Base-by-base conservation (phyloP, 2,797 vertebrate genomes). In the Macropus fuliginosus region DNA sequence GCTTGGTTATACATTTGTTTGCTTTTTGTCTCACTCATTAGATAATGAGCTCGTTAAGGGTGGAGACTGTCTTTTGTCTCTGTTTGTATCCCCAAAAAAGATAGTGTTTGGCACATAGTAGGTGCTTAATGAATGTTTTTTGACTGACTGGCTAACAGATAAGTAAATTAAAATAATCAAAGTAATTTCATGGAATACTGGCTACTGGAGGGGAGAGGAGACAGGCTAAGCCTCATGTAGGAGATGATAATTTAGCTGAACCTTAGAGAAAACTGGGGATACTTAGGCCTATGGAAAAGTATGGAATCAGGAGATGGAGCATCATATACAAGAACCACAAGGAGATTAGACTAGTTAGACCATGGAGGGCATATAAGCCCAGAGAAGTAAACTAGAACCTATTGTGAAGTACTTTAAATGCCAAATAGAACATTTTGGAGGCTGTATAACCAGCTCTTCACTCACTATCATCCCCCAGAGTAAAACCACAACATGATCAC, bases 401-500 rank as follows among this genome's bases (percentile, higher is more conserved):
- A 46, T 50, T 87, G 74, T 50, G 24, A 46, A 50, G 21, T 40
- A 10, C 40, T 87, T 81, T 46, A 81, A 81, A 81, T 81, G 8
- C 5, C 74, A 81, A 24, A 46, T 40, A 40, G 21, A 87, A 27
- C 0, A 27, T 40, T 87, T 56, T 11, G 24, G 74, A 87, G 9
- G 74, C 46, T 46, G 74, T 0, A 50, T 10, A 50, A 50, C 21
- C 21, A 90, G 21, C 34, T 55, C 46, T 14, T 93, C 46, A 66
- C n/a, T 50, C 11, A 97, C 57, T 95, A 46, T 55, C 90, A 28
- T 93, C 74, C 95, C 56, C 62, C 46, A 50, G 59, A 34, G 62
- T 91, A 96, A 94, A 96, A 96, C 92, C 18, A 56, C 31, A 97
- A 93, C 54, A 11, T 56, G 27, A 93, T 31, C 56, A 56, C 46